Evolutionary conservation across 2,888 invertebrate genomes (phyloP).

Genomic region (Oegoconia quadripuncta): DNA sequence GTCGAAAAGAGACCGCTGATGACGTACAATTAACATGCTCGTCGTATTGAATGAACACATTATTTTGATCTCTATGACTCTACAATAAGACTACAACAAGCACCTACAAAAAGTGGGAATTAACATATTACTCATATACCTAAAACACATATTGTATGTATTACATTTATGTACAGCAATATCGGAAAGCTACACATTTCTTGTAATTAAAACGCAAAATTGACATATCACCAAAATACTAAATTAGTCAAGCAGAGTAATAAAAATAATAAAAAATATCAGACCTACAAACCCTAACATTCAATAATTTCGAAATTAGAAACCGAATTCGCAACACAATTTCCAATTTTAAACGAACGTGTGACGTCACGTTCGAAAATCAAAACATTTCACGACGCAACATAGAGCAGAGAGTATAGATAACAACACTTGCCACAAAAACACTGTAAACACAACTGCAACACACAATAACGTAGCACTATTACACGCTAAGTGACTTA

Average conservation of each 20-base stretch:
- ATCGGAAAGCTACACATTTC: no score
- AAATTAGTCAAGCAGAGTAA: not conserved
- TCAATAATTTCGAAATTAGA: no score
- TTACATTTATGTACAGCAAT: no score
- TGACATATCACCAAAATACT: no score
- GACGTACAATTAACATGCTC: constrained; percentile 30
- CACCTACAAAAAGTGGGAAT: not conserved
- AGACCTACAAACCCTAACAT: no score
- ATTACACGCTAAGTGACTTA: constrained; percentile 34
- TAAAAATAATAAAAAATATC: not conserved
- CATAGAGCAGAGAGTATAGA: constrained; percentile 26
- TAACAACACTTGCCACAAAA: constrained; percentile 2
- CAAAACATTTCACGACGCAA: constrained; percentile 38
- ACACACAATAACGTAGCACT: not conserved
- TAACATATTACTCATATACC: not conserved
- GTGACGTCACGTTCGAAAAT: constrained; percentile 36
- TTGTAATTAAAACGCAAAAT: no score
- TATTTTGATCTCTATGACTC: constrained; percentile 34
- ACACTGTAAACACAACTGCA: not conserved
- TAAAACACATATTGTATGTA: not conserved
- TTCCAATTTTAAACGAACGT: constrained; percentile 21
- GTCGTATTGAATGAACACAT: constrained; percentile 14
- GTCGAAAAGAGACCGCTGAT: constrained; percentile 43
- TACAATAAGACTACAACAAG: constrained; percentile 1
- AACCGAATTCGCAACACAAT: not conserved